Evolutionary conservation across 2,797 vertebrate species (phyloP), one percentile per base, ranked within the genome.

Genomic region (Pteropus rufus): DNA sequence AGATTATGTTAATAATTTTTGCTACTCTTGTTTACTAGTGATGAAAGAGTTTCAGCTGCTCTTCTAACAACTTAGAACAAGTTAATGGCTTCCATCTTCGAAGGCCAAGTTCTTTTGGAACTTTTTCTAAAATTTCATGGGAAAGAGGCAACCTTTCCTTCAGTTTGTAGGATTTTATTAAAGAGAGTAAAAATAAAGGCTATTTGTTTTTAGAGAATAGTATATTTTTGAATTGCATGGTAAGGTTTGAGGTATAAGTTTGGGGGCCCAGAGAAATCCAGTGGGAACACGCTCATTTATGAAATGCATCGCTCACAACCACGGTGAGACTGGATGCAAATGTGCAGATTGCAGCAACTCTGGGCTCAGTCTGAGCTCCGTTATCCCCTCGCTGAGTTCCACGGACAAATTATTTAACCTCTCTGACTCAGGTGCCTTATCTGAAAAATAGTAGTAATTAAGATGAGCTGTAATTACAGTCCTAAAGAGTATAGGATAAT

Each of bases 381-480:
- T 92, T 89, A 83, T 95, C 77, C 64, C 60, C 58, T 85, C 86
- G 91, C 93, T 93, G 95, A 93, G 80, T 89, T 93, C 83, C 60
- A 11, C 52, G 52, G 72, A 93, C 76, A 84, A 75, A 85, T 95
- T 87, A 77, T 92, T 97, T 94, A 92, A 97, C 96, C 91, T 95
- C 62, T 96, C 73, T 95, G 82, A 97, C 85, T 97, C 91, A 80
- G 82, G 91, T 91, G 67, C 70, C 91, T 91, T 91, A 95, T 93
- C 89, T 97, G 91, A 89, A 95, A 96, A 96, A 94, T 97, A 84
- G 54, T 41, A 24, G 91, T 82, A 93, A 97, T 97, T 96, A 96
- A 95, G 73, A 89, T 18, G 79, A 93, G 65, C 89, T 91, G 49
- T 93, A 96, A 97, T 97, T 95, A 86, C 10, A 69, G 69, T 72